Percentiles rank a stretch among this genome's conserved stretches.
Conservation (phyloP, 2,888 invertebrate genomes). For the Drosophila austrosaltans region DNA sequence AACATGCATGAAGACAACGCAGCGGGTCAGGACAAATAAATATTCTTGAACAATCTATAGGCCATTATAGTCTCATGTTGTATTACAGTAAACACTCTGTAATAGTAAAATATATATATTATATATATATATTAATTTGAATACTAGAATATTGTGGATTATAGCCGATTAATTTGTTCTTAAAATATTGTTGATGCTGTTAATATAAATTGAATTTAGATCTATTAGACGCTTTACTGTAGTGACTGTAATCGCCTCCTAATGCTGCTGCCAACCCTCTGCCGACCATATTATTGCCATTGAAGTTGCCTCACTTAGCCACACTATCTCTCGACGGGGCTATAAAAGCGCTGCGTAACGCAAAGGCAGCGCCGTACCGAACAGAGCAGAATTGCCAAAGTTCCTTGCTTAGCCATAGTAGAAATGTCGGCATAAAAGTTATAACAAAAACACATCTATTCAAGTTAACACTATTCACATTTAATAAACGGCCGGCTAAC, state of each 20-base stretch:
- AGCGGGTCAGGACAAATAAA: constrained; percentile 6
- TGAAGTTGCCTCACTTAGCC: constrained; percentile 14
- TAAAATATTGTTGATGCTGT: too few relatives aligned
- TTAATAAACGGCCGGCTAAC: constrained; percentile 68
- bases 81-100: neutral
- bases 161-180: too few relatives aligned
- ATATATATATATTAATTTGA: too few relatives aligned
- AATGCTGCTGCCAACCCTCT: neutral
- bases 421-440: neutral
- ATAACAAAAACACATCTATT: constrained; percentile 27
- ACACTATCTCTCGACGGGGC: constrained; percentile 42
- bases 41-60: neutral
- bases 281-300: neutral
- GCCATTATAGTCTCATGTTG: neutral
- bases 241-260: neutral
- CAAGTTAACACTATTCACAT: neutral
- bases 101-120: neutral
- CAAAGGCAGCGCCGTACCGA: constrained; percentile 11
- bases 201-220: too few relatives aligned
- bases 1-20: neutral
- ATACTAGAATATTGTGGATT: too few relatives aligned
- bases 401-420: neutral
- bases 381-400: constrained; percentile 3
- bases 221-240: neutral
- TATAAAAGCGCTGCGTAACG: constrained; percentile 31